phyloP scores from a whole-genome alignment of 2,113 vertebrate genomes.

The Edolisoma coerulescens region DNA sequence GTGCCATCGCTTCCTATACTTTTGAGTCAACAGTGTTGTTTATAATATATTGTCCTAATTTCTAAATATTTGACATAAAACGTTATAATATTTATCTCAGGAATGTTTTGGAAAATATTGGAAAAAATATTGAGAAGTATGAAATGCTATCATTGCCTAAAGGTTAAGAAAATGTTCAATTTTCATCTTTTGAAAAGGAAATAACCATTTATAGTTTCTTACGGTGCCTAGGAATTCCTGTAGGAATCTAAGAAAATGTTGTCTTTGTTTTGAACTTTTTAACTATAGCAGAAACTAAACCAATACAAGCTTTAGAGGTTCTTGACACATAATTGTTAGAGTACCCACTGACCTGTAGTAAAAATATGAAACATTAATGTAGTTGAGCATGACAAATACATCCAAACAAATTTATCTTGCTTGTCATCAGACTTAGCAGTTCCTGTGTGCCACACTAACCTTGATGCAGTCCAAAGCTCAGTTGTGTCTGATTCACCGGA shows the following conservation, averaged over 20 bases:
- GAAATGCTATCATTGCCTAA: background rate
- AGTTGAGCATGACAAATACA: background rate
- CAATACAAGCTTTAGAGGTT: background rate
- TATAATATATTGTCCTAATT: background rate
- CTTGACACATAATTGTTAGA: background rate
- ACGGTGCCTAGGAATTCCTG: no score
- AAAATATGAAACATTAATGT: background rate
- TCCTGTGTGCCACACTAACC: background rate
- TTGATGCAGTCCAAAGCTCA: background rate
- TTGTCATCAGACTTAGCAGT: background rate
- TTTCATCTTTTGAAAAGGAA: background rate
- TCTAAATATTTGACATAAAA: background rate
- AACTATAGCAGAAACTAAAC: background rate
- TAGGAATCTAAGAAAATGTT: background rate
- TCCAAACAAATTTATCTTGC: background rate
- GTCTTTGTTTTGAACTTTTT: background rate
- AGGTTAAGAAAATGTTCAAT: background rate
- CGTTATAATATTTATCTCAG: background rate
- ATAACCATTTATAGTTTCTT: background rate
- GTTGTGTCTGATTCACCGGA: background rate
- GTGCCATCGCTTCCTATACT: background rate
- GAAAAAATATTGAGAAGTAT: background rate
- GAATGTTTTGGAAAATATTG: background rate
- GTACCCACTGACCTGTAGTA: background rate
- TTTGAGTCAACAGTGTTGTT: background rate